These are phyloP conservation scores for Acrossocheilus fasciatus DNA, from an alignment of 2,797 vertebrate genomes.

Conservation along the genomic window DNA sequence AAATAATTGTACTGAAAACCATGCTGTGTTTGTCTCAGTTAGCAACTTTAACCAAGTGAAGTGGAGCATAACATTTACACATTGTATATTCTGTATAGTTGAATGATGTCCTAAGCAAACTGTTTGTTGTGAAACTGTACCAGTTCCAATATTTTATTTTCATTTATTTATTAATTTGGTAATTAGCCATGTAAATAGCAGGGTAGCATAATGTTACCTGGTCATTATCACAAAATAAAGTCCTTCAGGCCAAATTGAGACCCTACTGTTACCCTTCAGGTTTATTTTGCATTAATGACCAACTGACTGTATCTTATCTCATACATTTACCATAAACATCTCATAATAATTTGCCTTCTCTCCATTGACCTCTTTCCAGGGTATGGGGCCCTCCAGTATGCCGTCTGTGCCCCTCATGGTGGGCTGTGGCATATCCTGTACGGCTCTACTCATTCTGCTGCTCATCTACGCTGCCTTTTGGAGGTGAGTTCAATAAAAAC, in stretches of 20 bases:
- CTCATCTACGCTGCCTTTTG: slow-evolving; percentile 97
- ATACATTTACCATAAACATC: background rate
- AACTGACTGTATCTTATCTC: background rate
- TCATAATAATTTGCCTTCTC: background rate
- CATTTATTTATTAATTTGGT: background rate
- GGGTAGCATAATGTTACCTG: background rate
- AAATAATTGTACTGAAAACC: background rate
- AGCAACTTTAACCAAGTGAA: background rate
- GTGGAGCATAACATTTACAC: background rate
- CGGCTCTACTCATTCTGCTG: slow-evolving; percentile 92
- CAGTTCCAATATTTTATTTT: background rate
- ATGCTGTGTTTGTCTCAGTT: background rate
- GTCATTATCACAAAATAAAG: background rate
- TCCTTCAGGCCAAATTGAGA: background rate
- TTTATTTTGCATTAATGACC: background rate
- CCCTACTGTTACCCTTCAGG: background rate
- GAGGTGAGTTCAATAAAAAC: slow-evolving; percentile 81
- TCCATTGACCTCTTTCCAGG: slow-evolving; percentile 71
- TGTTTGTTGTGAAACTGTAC: background rate
- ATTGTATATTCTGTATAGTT: background rate
- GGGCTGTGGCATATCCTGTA: slow-evolving; percentile 96
- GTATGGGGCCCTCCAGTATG: slow-evolving; percentile 89
- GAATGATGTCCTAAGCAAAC: background rate
- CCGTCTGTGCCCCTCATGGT: slow-evolving; percentile 97
- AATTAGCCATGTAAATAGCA: too few species aligned